Percentiles rank a stretch among this genome's conserved stretches.
phyloP scores from a whole-genome alignment of 2,113 vertebrate genomes.

The Cavia porcellus region DNA sequence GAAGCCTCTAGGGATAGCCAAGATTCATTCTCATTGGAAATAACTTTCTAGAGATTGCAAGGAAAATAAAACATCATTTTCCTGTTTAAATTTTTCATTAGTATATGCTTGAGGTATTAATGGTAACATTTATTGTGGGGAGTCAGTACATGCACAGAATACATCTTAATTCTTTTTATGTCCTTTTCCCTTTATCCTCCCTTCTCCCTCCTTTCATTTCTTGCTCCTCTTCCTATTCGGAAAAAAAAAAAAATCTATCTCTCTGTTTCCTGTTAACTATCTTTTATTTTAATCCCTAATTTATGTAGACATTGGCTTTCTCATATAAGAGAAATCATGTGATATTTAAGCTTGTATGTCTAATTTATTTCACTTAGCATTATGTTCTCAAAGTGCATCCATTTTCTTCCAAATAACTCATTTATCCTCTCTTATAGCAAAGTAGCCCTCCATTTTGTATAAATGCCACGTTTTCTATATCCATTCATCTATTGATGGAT shows the following conservation, averaged over 20 bases:
- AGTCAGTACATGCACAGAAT: not conserved
- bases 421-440: not conserved
- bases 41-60: conserved; percentile 10
- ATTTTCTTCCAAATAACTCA: not conserved
- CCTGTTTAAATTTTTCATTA: not conserved
- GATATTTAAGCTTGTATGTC: not conserved
- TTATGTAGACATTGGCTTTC: not conserved
- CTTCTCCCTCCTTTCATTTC: not conserved
- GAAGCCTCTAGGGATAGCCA: not conserved
- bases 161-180: not conserved
- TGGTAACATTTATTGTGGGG: not conserved
- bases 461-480: not conserved
- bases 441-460: not conserved
- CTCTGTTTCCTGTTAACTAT: not conserved
- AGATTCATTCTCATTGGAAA: not conserved
- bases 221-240: not conserved
- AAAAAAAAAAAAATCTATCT: not conserved
- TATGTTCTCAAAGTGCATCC: not conserved
- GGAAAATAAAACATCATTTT: not conserved
- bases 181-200: not conserved
- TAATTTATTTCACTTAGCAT: not conserved
- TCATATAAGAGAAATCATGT: not conserved
- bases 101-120: not conserved
- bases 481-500: not conserved
- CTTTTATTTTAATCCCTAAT: not conserved